Evolutionary conservation across 2,888 invertebrate genomes (phyloP).

Genomic region (Synanthedon formicaeformis): DNA sequence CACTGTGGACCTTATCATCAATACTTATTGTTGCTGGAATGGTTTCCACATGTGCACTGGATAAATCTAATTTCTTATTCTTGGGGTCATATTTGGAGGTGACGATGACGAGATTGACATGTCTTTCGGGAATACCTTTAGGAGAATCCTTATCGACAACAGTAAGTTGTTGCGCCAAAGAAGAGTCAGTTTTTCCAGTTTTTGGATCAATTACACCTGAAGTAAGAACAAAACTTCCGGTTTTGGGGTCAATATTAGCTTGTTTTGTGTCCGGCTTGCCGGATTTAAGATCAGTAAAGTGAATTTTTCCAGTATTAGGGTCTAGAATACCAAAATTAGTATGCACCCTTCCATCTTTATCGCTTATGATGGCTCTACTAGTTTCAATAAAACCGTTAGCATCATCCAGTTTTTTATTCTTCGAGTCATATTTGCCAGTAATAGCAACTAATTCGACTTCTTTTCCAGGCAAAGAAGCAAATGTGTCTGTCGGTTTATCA

Average conservation of each 20-base stretch:
- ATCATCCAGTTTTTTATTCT: conserved; percentile 70
- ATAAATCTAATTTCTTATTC: conserved; percentile 56
- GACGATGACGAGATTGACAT: conserved; percentile 60
- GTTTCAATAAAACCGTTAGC: conserved; percentile 68
- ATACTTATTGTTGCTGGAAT: conserved; percentile 44
- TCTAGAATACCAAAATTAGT: conserved; percentile 74
- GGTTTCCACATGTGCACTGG: conserved; percentile 58
- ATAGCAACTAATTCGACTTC: conserved; percentile 71
- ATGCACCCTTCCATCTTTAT: conserved; percentile 78
- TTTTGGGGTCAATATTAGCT: conserved; percentile 65
- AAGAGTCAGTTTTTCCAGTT: conserved; percentile 74
- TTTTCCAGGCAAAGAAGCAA: conserved; percentile 46
- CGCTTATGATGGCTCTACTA: conserved; percentile 71
- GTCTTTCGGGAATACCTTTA: conserved; percentile 57
- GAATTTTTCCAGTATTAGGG: conserved; percentile 68
- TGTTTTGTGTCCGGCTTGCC: conserved; percentile 74
- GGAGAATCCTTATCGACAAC: conserved; percentile 58
- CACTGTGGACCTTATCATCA: conserved; percentile 70
- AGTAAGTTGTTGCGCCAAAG: conserved; percentile 69
- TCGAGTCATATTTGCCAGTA: conserved; percentile 71
- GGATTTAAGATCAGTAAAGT: conserved; percentile 71
- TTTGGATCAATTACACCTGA: conserved; percentile 73
- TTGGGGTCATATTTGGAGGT: conserved; percentile 73
- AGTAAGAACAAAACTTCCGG: conserved; percentile 70
- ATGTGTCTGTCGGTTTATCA: conserved; percentile 67